Evolutionary conservation across 2,888 invertebrate genomes (phyloP).

Genomic region (Agonopterix arenella): DNA sequence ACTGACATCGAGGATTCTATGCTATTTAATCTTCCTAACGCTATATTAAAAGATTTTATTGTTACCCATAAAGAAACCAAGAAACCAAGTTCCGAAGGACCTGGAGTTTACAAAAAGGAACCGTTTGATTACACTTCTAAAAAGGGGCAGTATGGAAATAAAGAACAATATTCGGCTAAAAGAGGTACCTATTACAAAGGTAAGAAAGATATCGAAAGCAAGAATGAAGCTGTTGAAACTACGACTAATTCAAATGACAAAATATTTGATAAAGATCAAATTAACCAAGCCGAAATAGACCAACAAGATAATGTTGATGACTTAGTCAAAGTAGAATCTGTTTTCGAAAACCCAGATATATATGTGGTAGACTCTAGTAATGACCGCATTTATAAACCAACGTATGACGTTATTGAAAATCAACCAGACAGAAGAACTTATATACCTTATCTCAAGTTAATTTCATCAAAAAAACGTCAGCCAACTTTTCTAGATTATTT

Average conservation of each 20-base stretch:
- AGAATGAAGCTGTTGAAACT: too few species aligned
- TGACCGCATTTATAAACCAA: too few species aligned
- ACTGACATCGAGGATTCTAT: slow-evolving; percentile 72
- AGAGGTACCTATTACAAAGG: slow-evolving; percentile 11
- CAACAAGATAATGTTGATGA: not conserved
- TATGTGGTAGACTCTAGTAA: too few species aligned
- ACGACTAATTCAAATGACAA: not conserved
- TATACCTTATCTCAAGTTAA: too few species aligned
- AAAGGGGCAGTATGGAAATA: slow-evolving; percentile 14
- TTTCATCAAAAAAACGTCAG: too few species aligned
- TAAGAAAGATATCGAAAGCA: not conserved
- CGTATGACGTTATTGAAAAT: too few species aligned
- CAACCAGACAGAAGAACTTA: not conserved
- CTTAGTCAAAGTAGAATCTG: too few species aligned
- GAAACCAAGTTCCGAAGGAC: slow-evolving; percentile 25
- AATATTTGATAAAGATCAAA: not conserved
- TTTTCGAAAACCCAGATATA: too few species aligned
- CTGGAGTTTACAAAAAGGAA: slow-evolving; percentile 21
- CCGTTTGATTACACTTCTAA: slow-evolving; percentile 23
- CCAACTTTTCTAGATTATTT: too few species aligned
- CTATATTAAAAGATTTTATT: slow-evolving; percentile 46
- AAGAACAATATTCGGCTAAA: slow-evolving; percentile 7
- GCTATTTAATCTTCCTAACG: slow-evolving; percentile 53
- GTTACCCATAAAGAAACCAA: slow-evolving; percentile 48
- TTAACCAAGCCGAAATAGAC: not conserved